Conservation (phyloP, 1,140 invertebrate species). For the Sesamia nonagrioides region DNA sequence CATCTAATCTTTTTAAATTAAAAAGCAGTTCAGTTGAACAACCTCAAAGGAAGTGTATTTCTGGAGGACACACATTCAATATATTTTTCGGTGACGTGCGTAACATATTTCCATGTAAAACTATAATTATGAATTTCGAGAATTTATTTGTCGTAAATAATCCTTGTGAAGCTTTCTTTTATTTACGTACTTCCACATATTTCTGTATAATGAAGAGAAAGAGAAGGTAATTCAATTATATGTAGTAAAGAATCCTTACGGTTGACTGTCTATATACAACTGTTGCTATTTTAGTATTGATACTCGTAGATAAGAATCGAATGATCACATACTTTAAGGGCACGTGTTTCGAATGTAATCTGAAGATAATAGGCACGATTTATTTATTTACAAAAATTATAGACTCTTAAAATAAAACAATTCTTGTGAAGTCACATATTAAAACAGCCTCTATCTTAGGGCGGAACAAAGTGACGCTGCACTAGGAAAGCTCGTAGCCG, state of each 20-base stretch:
- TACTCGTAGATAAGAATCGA: slow-evolving; percentile 1
- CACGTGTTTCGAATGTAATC: neutral
- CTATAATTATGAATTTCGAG: slow-evolving; percentile 33
- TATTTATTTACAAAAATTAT: neutral
- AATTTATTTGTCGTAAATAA: slow-evolving; percentile 20
- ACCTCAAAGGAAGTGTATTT: slow-evolving; percentile 31
- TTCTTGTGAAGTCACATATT: neutral
- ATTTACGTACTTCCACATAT: neutral
- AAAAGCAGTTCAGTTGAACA: slow-evolving; percentile 35
- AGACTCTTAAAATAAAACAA: neutral
- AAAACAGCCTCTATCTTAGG: neutral
- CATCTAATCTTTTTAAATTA: neutral
- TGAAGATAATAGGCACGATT: neutral
- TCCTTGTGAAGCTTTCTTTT: neutral
- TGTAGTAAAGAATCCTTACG: slow-evolving; percentile 2
- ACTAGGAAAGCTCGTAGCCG: neutral
- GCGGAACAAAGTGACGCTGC: neutral
- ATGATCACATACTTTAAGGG: slow-evolving; percentile 1
- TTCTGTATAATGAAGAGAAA: neutral
- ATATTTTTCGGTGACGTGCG: slow-evolving; percentile 18
- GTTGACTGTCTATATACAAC: neutral
- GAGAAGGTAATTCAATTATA: slow-evolving; percentile 5
- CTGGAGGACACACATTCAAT: slow-evolving; percentile 15
- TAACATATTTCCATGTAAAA: slow-evolving; percentile 31
- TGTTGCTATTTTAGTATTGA: slow-evolving; percentile 21